Percentiles rank a stretch among this genome's conserved stretches.
Conservation (phyloP, 1,140 invertebrate genomes). For the Lordiphosa stackelbergi region DNA sequence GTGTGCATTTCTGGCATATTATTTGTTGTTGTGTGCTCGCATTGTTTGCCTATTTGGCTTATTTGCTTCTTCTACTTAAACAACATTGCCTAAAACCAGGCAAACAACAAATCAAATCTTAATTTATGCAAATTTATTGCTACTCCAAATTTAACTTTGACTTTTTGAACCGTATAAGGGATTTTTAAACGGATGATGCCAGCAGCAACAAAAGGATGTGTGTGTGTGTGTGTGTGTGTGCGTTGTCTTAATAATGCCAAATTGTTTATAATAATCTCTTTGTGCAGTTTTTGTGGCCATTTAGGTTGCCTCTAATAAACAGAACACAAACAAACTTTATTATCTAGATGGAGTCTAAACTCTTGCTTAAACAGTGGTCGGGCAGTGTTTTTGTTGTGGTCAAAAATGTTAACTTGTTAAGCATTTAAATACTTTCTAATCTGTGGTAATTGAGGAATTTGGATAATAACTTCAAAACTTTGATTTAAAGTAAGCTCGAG, state of each 20-base stretch:
- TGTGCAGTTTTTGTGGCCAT: slow-evolving; percentile 17
- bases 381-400: too few relatives aligned
- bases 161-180: slow-evolving; percentile 30
- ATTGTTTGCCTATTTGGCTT: slow-evolving; percentile 65
- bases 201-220: neutral
- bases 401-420: too few relatives aligned
- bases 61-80: slow-evolving; percentile 45
- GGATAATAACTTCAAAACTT: too few relatives aligned
- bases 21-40: slow-evolving; percentile 31
- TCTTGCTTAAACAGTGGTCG: too few relatives aligned
- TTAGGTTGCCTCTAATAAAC: slow-evolving; percentile 16
- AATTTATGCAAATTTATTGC: slow-evolving; percentile 70
- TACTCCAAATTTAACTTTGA: slow-evolving; percentile 16
- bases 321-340: neutral
- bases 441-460: too few relatives aligned
- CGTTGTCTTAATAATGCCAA: neutral
- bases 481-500: too few relatives aligned
- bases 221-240: too few relatives aligned
- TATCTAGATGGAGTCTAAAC: neutral
- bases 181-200: slow-evolving; percentile 8
- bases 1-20: slow-evolving; percentile 49
- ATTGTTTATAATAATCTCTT: slow-evolving; percentile 10
- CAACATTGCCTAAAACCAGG: slow-evolving; percentile 12
- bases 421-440: too few relatives aligned
- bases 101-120: slow-evolving; percentile 61